A percentile compares a stretch with the other conserved stretches of the same genome.
Evolutionary conservation across 2,113 vertebrate genomes (phyloP).

Genomic region (Suncus etruscus): DNA sequence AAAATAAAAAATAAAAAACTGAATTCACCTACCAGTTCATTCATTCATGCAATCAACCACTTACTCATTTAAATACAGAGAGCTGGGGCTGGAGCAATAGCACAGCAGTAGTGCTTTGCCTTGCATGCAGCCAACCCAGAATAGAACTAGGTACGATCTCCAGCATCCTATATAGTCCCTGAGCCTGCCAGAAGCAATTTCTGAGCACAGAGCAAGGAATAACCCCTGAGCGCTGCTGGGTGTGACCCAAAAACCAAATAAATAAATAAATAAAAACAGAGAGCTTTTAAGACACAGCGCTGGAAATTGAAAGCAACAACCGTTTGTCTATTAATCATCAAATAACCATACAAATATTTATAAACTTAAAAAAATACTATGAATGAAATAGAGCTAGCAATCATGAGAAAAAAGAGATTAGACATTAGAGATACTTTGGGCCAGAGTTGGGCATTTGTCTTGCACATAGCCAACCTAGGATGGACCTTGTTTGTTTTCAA

Average conservation of each 20-base stretch:
- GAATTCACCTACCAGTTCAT: constrained; percentile 52
- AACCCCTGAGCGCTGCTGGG: no score
- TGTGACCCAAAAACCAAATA: no score
- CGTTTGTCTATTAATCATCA: constrained; percentile 42
- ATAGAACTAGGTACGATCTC: no score
- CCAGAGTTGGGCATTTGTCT: no score
- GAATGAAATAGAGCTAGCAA: constrained; percentile 31
- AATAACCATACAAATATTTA: constrained; percentile 30
- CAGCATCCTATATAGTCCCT: no score
- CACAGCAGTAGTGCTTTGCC: no score
- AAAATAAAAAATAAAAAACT: no score
- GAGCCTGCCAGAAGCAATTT: no score
- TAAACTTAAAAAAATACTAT: constrained; percentile 21
- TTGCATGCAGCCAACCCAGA: no score
- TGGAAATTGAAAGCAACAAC: constrained; percentile 23
- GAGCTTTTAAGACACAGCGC: constrained; percentile 40
- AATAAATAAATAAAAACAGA: constrained; percentile 17
- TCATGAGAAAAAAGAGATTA: constrained; percentile 32
- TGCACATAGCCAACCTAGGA: no score
- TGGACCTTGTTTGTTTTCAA: no score
- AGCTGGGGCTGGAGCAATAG: neutral
- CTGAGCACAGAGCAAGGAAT: no score
- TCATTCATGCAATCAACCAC: constrained; percentile 42
- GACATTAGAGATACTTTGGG: constrained; percentile 8
- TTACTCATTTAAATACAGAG: constrained; percentile 59